Evolutionary conservation across 2,113 vertebrate species (phyloP), one percentile per base, ranked within the genome.

Genomic region (Rhinolophus sinicus): DNA sequence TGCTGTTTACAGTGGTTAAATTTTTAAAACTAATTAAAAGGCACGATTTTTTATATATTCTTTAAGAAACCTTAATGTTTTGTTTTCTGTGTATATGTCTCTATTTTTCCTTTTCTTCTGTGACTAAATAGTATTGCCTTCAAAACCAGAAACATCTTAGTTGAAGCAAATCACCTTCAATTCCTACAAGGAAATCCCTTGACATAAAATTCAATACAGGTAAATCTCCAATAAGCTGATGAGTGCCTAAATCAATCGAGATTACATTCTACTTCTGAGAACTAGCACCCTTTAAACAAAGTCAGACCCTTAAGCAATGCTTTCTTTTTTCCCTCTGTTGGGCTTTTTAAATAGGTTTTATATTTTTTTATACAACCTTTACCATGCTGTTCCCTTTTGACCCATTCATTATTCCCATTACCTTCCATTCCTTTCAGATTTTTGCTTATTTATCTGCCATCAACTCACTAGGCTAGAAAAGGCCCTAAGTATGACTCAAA

Each of bases 171-270:
- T 76, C 93, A 90, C 35, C 70, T 44, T 44, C 40, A 44, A 44
- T 44, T 44, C 40, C 40, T 44, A 44, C 40, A 44, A 44, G 40
- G 40, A 44, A 44, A 44, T 7, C 40, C 40, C 40, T 28, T 90
- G 58, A 90, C 60, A 92, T 65, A 87, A 82, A 69, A 85, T 50
- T 86, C 89, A 94, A 88, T 60, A 95, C 7, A 93, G 33, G n/a
- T 26, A 94, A 94, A 95, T 85, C 82, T 94, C 80, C 58, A 86
- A 21, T 60, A 97, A 97, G 73, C 82, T 92, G 56, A 78, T 69
- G 18, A 95, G 73, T 65, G 26, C 33, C 85, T 94, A 84, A 91
- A 65, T 92, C 62, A 90, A 96, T 86, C 24, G 52, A 73, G 83
- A 94, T 96, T 94, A 93, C 15, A 81, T 81, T 88, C 64, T 95